phyloP scores from a whole-genome alignment of 1,140 invertebrate species.

The Sitophilus oryzae region DNA sequence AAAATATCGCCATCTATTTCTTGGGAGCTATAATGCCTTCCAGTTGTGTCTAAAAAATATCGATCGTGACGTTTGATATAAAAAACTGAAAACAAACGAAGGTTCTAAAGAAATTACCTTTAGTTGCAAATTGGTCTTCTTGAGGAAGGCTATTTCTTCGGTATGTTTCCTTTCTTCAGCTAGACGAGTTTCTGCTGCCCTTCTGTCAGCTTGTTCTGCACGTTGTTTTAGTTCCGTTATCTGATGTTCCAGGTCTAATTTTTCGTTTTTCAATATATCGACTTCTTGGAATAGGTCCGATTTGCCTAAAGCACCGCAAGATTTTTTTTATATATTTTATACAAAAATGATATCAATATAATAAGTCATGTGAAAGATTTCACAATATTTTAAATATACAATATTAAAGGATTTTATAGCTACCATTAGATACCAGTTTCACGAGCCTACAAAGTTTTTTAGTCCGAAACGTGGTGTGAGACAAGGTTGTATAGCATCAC shows the following conservation, averaged over 20 bases:
- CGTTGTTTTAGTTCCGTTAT: constrained; percentile 77
- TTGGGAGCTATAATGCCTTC: constrained; percentile 89
- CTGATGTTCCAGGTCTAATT: constrained; percentile 66
- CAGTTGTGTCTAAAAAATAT: constrained; percentile 69
- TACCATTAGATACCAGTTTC: too few species aligned
- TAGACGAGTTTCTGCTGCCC: constrained; percentile 74
- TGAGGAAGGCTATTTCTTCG: constrained; percentile 86
- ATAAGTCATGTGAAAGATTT: too few species aligned
- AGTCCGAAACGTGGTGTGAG: too few species aligned
- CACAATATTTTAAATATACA: too few species aligned
- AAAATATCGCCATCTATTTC: too few species aligned
- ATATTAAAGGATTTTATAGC: too few species aligned
- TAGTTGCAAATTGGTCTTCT: constrained; percentile 88
- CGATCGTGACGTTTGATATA: constrained; percentile 7
- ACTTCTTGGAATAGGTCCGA: constrained; percentile 57
- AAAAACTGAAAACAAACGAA: not conserved
- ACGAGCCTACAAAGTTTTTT: too few species aligned
- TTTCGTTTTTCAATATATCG: constrained; percentile 55
- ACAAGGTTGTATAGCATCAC: too few species aligned
- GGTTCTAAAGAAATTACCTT: constrained; percentile 64
- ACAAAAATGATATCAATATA: not conserved
- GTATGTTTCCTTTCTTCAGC: constrained; percentile 87
- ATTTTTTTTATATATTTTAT: not conserved
- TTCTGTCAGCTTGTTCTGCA: constrained; percentile 76
- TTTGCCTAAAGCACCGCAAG: constrained; percentile 43